phyloP scores from a whole-genome alignment of 2,113 vertebrate species.

The Forbesichthys agassizii region DNA sequence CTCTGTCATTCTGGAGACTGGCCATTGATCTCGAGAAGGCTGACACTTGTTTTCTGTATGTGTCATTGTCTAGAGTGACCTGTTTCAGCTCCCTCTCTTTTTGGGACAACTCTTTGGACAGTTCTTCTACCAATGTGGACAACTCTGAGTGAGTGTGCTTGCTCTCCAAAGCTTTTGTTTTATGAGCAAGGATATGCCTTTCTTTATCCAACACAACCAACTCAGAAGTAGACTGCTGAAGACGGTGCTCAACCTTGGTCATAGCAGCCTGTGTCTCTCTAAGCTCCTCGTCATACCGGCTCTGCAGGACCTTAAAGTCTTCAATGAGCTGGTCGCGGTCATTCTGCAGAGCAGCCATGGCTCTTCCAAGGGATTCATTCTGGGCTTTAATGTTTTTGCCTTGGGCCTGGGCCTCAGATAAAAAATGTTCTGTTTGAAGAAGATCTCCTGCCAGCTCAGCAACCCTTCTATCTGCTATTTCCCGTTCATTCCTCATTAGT shows the following conservation, averaged over 20 bases:
- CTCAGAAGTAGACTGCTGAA: slow-evolving; percentile 65
- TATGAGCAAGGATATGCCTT: slow-evolving; percentile 56
- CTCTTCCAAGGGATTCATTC: slow-evolving; percentile 81
- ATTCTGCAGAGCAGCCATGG: slow-evolving; percentile 83
- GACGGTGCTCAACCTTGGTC: slow-evolving; percentile 65
- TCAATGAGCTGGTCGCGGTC: slow-evolving; percentile 84
- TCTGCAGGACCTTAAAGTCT: slow-evolving; percentile 79
- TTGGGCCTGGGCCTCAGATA: slow-evolving; percentile 63
- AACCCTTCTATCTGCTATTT: slow-evolving; percentile 63
- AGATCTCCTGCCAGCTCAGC: slow-evolving; percentile 57
- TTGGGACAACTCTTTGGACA: slow-evolving; percentile 67
- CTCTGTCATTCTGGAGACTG: slow-evolving; percentile 86
- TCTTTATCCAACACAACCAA: slow-evolving; percentile 65
- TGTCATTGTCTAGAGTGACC: slow-evolving; percentile 66
- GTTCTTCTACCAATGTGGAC: slow-evolving; percentile 61
- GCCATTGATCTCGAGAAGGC: slow-evolving; percentile 88
- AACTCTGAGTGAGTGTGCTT: slow-evolving; percentile 62
- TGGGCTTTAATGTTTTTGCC: slow-evolving; percentile 73
- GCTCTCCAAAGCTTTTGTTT: slow-evolving; percentile 60
- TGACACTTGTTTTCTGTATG: slow-evolving; percentile 74
- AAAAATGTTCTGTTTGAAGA: slow-evolving; percentile 56
- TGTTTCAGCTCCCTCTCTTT: slow-evolving; percentile 73
- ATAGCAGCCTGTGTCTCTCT: slow-evolving; percentile 59
- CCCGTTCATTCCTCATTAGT: slow-evolving; percentile 59
- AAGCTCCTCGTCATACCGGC: slow-evolving; percentile 75